Conservation (phyloP, 2,797 vertebrate genomes). For the Sebastes hopkinsi region DNA sequence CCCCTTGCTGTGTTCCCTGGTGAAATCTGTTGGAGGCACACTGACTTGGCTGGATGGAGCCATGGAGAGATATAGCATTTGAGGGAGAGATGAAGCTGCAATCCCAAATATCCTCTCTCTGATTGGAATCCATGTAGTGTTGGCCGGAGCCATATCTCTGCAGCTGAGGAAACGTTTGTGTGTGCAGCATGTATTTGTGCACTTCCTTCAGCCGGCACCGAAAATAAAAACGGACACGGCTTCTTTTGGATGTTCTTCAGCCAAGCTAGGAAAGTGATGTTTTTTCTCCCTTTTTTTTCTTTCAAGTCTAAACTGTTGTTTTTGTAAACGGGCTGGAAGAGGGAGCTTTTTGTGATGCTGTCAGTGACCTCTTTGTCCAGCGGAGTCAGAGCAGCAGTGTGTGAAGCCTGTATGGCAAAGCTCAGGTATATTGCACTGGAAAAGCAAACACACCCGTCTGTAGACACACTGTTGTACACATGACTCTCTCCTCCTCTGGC, state of each 20-base stretch:
- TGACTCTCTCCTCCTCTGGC: background rate
- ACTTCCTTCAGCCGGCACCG: conserved; percentile 7
- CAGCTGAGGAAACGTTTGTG: conserved; percentile 25
- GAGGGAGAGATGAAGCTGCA: conserved; percentile 22
- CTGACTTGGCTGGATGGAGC: conserved; percentile 27
- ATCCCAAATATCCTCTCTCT: conserved; percentile 25
- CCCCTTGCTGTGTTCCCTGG: conserved; percentile 51
- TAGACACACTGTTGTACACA: conserved; percentile 16
- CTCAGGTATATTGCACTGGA: conserved; percentile 39
- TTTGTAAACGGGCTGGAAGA: conserved; percentile 48
- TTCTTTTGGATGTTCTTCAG: conserved; percentile 45
- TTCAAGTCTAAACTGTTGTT: conserved; percentile 56
- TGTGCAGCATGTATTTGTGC: conserved; percentile 2
- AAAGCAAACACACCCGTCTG: conserved; percentile 58
- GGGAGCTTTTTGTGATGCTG: conserved; percentile 46
- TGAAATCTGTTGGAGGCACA: conserved; percentile 55
- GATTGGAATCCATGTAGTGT: conserved; percentile 33
- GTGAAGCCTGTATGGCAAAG: conserved; percentile 27
- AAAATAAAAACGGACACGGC: conserved; percentile 8
- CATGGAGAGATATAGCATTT: conserved; percentile 4
- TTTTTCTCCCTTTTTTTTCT: conserved; percentile 16
- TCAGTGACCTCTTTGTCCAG: conserved; percentile 70
- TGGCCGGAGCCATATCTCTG: conserved; percentile 24
- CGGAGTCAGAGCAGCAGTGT: conserved; percentile 48
- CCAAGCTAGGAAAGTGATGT: conserved; percentile 20